Base-by-base conservation (phyloP, 2,888 invertebrate species). In the Drosophila imparisetae region DNA sequence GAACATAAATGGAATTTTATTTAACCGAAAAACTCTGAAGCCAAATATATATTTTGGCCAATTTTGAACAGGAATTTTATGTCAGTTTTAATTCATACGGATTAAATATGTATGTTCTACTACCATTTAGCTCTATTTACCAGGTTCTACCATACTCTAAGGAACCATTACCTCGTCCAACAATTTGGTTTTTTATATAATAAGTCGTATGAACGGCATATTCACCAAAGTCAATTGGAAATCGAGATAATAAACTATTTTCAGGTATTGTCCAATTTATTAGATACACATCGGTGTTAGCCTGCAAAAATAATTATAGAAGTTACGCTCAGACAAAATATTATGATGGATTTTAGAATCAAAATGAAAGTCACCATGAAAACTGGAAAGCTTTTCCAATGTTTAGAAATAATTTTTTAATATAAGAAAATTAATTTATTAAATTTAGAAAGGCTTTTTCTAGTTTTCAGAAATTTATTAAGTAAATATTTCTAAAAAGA, bases 151-250 rank as follows among this genome's bases (percentile, higher is more conserved):
- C 1, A 8, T 32, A 52, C 6, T 13, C n/a, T 4, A 52, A 0
- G 7, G 52, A 52, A 13, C 15, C 30, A 50, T 30, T 50, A 15
- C 27, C 15, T 49, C 8, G 48, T 8, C 0, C 2, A 29, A 18
- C 0, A 29, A 11, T 15, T 52, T 4, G 4, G 2, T 32, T 32
- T 2, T 52, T 21, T 7, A 1, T 0, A 30, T 21, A 32, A 7
- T 6, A 52, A 30, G 4, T 52, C 11, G 32, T 8, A 2, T 52
- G 32, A 4, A 52, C 0, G 1, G 21, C 52, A 32, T 52, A 52
- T 52, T 32, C 52, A 7, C 52, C 52, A 21, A 15, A 52, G 4
- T 52, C 30, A 30, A 52, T 8, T 10, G 52, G 52, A 52, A 52
- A 50, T 50, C 6, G 30, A 29, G 5, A 5, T 30, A n/a, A 13